Conservation (phyloP, 2,797 vertebrate species). For the Poeciliopsis infans region DNA sequence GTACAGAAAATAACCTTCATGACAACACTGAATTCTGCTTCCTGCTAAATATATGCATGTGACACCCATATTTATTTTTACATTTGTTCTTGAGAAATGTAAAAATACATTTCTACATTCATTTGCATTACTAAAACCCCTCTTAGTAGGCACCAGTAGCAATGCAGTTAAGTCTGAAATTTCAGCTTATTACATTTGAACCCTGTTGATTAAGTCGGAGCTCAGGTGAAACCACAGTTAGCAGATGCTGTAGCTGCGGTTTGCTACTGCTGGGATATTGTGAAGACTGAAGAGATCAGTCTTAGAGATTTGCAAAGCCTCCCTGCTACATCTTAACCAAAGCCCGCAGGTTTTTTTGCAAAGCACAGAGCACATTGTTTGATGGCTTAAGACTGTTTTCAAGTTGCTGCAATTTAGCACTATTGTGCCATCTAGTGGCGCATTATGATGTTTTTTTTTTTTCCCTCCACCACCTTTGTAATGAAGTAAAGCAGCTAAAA, state of each 20-base stretch:
- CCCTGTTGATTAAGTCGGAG: constrained; percentile 57
- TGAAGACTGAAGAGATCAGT: constrained; percentile 66
- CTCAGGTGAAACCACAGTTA: constrained; percentile 63
- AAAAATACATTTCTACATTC: background rate
- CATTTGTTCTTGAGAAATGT: too few species aligned
- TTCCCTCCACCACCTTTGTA: background rate
- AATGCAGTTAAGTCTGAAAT: background rate
- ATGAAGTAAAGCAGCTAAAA: constrained; percentile 1
- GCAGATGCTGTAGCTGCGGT: constrained; percentile 69
- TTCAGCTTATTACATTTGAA: constrained; percentile 26
- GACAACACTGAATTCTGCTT: constrained; percentile 22
- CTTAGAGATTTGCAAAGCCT: constrained; percentile 38
- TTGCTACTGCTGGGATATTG: constrained; percentile 61
- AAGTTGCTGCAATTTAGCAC: constrained; percentile 10
- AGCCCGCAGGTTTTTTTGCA: constrained; percentile 25
- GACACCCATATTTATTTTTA: background rate
- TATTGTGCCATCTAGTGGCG: constrained; percentile 72
- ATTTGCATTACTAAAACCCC: background rate
- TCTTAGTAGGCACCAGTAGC: background rate
- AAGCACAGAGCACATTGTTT: background rate
- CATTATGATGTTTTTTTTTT: background rate
- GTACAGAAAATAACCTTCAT: background rate
- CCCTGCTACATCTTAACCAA: constrained; percentile 39
- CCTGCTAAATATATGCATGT: constrained; percentile 1
- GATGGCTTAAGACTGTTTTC: background rate